phyloP scores from a whole-genome alignment of 2,888 invertebrate species.

The Tiliacea aurago region DNA sequence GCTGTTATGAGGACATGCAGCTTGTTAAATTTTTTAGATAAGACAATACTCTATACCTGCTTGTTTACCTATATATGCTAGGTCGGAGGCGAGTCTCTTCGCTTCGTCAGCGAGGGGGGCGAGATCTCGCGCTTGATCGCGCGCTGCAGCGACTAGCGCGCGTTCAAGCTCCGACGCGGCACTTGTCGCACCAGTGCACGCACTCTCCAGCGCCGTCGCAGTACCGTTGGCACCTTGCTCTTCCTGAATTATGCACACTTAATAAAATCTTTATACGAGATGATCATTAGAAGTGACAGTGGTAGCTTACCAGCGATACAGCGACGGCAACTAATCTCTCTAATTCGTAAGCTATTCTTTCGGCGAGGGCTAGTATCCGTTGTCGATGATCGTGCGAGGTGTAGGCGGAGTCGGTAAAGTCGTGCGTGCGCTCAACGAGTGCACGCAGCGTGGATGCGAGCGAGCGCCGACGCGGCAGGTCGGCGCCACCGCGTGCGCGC shows the following conservation, averaged over 20 bases:
- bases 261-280: constrained; percentile 36
- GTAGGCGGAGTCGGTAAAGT: constrained; percentile 99
- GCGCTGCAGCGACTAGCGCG: constrained; percentile 92
- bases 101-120: constrained; percentile 87
- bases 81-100: constrained; percentile 85
- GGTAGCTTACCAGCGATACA: constrained; percentile 93
- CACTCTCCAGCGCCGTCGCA: constrained; percentile 89
- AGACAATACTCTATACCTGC: constrained; percentile 82
- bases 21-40: constrained; percentile 72
- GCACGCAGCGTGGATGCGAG: constrained; percentile 96
- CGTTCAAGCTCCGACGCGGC: constrained; percentile 96
- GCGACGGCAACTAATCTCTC: constrained; percentile 97
- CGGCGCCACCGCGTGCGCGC: constrained; percentile 93
- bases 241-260: constrained; percentile 73
- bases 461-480: constrained; percentile 93
- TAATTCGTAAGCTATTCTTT: constrained; percentile 97
- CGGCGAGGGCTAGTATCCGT: constrained; percentile 97
- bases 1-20: constrained; percentile 57
- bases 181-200: constrained; percentile 93
- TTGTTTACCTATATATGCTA: constrained; percentile 88
- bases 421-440: constrained; percentile 98
- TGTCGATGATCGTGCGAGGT: constrained; percentile 99
- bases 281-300: constrained; percentile 25
- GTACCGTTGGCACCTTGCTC: constrained; percentile 83
- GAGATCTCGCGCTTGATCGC: constrained; percentile 87